Base-by-base conservation (phyloP, 2,888 invertebrate species). In the Hirtodrosophila duncani region DNA sequence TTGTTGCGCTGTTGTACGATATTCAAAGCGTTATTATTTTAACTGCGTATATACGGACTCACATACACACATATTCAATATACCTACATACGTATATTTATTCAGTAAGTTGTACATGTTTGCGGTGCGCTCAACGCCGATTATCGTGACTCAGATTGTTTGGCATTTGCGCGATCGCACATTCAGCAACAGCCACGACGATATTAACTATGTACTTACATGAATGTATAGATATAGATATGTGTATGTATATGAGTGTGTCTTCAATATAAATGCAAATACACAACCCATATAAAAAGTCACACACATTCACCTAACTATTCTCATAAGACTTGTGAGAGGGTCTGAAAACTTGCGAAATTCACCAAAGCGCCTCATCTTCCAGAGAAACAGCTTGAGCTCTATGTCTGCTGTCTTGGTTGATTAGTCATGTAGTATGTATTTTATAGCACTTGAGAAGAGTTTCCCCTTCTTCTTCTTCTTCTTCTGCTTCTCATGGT, bases 141-240 rank as follows among this genome's bases (percentile, higher is more conserved):
- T 67, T 71, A 67, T 71, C 79, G 82, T 83, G 83, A 82, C 79
- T 82, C 81, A 82, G 63, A 67, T 68, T 60, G 65, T 63, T 71
- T 74, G 74, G 75, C 58, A 82, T 79, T 77, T 82, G 61, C 64
- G 48, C 60, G 68, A 69, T 67, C 69, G 44, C 50, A 65, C 52
- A n/a, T n/a, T n/a, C n/a, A n/a, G 46, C 43, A 49, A 14, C 26
- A 24, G 20, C 51, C 55, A 60, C 71, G 63, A 59, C 67, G 53
- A 59, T 42, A 48, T 24, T 38, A 29, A 38, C 36, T 17, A 20
- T 5, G 14, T 21, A 27, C 7, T 42, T 21, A 21, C 20, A 10
- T 9, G 8, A 8, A 6, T 30, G 36, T 16, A 30, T 8, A 24
- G 9, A 39, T 24, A 21, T 30, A n/a, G 17, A 38, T 23, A 31